These are phyloP conservation scores for Ophioderma brevispina DNA, from an alignment of 35 echinoderm and acorn worm genomes.

Conservation along the genomic window DNA sequence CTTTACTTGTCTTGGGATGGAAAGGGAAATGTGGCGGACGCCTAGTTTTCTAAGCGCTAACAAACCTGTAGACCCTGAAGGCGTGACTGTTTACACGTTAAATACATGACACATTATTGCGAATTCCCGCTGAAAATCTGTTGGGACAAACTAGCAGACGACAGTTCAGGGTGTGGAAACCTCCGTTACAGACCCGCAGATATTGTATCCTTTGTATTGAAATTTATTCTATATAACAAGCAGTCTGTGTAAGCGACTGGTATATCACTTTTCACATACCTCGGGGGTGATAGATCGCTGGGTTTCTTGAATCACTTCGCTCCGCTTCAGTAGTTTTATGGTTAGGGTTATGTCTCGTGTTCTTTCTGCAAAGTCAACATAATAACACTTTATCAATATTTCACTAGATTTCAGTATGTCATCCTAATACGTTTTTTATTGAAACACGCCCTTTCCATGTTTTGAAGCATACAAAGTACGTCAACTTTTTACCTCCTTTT, in stretches of 20 bases:
- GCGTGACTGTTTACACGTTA: neutral
- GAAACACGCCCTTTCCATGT: too few relatives aligned
- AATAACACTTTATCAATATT: too few relatives aligned
- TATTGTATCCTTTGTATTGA: too few relatives aligned
- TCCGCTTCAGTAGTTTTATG: slow-evolving; percentile 33
- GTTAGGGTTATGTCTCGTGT: slow-evolving; percentile 23
- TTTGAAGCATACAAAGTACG: neutral
- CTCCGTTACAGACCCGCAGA: neutral
- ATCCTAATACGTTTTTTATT: too few relatives aligned
- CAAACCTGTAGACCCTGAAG: neutral
- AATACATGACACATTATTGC: neutral
- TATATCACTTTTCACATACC: slow-evolving; percentile 27
- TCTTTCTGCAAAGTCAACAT: slow-evolving; percentile 16
- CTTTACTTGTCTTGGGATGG: too few relatives aligned
- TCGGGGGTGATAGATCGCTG: neutral
- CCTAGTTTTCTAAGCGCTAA: too few relatives aligned
- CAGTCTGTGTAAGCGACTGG: neutral
- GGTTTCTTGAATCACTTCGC: slow-evolving; percentile 38
- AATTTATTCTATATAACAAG: too few relatives aligned
- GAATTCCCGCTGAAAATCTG: too few relatives aligned
- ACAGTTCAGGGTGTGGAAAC: too few relatives aligned
- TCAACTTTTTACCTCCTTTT: neutral
- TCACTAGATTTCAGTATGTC: too few relatives aligned
- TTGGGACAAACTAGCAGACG: neutral
- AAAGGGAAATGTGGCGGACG: too few relatives aligned